A percentile compares a stretch with the other conserved stretches of the same genome.
Conservation (phyloP, 2,888 invertebrate genomes). For the Ochropleura leucogaster region DNA sequence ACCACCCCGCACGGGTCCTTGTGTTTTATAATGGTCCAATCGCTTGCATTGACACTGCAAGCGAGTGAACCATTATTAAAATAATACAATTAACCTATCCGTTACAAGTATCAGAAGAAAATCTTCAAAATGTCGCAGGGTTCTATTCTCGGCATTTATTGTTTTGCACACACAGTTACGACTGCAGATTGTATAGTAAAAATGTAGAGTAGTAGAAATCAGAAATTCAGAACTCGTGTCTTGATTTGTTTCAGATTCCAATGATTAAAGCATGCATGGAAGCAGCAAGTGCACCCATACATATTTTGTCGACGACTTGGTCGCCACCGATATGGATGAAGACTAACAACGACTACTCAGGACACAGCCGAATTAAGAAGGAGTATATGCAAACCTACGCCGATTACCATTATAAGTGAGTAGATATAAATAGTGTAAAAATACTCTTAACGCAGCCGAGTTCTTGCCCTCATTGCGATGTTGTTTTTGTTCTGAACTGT, state of each 20-base stretch:
- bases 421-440: background rate
- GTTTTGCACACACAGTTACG: background rate
- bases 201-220: background rate
- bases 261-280: conserved; percentile 80
- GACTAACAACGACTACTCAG: conserved; percentile 84
- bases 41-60: no score
- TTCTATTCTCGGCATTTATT: background rate
- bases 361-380: conserved; percentile 82
- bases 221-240: background rate
- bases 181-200: background rate
- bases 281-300: conserved; percentile 76
- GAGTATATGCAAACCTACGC: conserved; percentile 94
- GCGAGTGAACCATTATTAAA: no score
- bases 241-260: conserved; percentile 80
- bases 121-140: background rate
- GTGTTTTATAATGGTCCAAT: no score
- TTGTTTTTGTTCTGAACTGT: background rate
- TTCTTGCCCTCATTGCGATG: background rate
- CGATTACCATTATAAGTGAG: conserved; percentile 92
- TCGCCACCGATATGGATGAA: conserved; percentile 93
- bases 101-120: no score
- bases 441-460: background rate
- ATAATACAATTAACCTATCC: no score
- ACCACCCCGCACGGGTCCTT: no score
- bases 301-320: conserved; percentile 89